phyloP scores from a whole-genome alignment of 1,140 invertebrate species.

The Orchestia grillus region DNA sequence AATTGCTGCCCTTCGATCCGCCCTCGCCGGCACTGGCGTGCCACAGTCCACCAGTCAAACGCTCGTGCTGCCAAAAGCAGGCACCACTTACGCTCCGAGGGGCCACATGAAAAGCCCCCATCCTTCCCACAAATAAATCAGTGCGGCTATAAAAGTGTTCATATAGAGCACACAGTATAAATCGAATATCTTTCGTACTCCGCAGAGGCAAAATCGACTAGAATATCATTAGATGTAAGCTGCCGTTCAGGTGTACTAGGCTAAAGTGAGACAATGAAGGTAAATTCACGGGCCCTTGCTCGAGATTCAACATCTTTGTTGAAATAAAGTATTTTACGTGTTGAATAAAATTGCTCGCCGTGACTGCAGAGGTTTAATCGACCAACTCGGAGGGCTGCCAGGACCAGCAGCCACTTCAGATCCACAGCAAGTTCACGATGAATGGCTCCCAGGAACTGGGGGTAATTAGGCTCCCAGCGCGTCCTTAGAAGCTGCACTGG shows the following conservation, averaged over 20 bases:
- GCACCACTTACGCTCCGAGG: background rate
- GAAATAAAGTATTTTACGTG: background rate
- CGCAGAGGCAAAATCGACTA: background rate
- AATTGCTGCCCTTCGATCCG: conserved; percentile 5
- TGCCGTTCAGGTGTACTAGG: background rate
- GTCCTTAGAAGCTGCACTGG: background rate
- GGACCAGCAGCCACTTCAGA: background rate
- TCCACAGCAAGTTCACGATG: background rate
- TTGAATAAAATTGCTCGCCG: background rate
- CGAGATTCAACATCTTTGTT: background rate
- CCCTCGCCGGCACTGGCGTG: background rate
- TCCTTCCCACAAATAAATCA: background rate
- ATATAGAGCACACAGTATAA: background rate
- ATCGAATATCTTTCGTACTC: background rate
- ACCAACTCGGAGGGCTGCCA: background rate
- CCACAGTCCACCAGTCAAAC: background rate
- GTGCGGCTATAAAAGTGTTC: background rate
- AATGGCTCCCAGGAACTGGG: background rate
- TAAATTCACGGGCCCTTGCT: background rate
- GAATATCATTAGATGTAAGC: background rate
- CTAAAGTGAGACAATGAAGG: background rate
- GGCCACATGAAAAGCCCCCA: background rate
- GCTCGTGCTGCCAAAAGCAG: background rate
- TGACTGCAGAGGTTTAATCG: background rate
- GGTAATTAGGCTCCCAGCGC: background rate